A percentile compares a stretch with the other conserved stretches of the same genome.
Evolutionary conservation across 2,113 vertebrate species (phyloP).

Genomic region (Gallinago undulata): DNA sequence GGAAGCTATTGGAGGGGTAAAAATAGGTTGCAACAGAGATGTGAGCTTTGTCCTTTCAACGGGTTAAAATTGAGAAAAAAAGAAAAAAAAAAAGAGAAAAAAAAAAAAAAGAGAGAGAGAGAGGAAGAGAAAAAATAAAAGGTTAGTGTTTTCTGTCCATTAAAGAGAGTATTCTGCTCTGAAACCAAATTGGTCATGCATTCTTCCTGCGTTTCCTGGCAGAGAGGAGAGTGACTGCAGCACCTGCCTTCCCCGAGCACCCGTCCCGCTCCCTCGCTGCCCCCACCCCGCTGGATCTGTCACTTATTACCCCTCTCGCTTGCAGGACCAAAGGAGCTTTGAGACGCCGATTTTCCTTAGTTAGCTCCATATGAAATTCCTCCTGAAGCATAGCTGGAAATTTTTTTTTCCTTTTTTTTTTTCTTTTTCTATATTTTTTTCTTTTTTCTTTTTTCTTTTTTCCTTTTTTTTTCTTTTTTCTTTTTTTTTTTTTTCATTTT

Average conservation of each 20-base stretch:
- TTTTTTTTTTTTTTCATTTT: no score
- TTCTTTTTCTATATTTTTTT: rapidly evolving
- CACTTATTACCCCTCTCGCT: slow-evolving; percentile 73
- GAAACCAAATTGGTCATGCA: slow-evolving; percentile 85
- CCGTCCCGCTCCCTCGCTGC: slow-evolving; percentile 10
- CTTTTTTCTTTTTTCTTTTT: no score
- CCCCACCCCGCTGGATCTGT: slow-evolving; percentile 60
- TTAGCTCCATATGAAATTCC: slow-evolving; percentile 45
- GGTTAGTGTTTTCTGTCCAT: slow-evolving; percentile 84
- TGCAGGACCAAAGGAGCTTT: slow-evolving; percentile 26
- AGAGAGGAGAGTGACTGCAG: slow-evolving; percentile 66
- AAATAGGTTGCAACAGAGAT: not conserved
- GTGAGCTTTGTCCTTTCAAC: slow-evolving; percentile 51
- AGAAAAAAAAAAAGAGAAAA: no score
- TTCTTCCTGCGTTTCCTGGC: slow-evolving; percentile 83
- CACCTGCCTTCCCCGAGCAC: slow-evolving; percentile 73
- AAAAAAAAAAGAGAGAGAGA: not conserved
- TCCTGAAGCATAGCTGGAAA: not conserved
- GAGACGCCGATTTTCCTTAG: not conserved
- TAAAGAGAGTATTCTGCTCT: slow-evolving; percentile 80
- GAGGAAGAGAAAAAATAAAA: slow-evolving; percentile 72
- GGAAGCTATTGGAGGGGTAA: not conserved
- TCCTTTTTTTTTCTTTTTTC: no score
- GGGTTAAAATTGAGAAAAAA: slow-evolving; percentile 62
- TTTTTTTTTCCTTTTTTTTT: not conserved